A percentile compares a stretch with the other conserved stretches of the same genome.
phyloP scores from a whole-genome alignment of 2,888 invertebrate genomes.

The Nomada ruficornis region DNA sequence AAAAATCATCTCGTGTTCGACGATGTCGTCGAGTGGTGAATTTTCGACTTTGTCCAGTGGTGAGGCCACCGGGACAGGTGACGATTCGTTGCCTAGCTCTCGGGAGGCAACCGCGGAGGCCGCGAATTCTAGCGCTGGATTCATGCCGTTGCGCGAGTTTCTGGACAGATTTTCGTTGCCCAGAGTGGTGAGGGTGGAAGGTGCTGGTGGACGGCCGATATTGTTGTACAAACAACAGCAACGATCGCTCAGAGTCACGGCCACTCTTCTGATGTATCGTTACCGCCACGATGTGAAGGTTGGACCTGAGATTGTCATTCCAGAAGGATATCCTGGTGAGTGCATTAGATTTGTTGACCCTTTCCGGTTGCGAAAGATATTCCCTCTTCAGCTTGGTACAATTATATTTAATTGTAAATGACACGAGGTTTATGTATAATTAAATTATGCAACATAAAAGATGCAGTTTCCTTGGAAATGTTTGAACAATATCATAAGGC shows the following conservation, averaged over 20 bases:
- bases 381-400: too few species aligned
- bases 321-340: constrained; percentile 85
- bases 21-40: constrained; percentile 82
- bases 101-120: constrained; percentile 81
- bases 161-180: constrained; percentile 84
- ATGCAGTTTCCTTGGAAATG: too few species aligned
- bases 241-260: constrained; percentile 81
- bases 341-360: constrained; percentile 18
- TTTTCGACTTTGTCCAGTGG: constrained; percentile 82
- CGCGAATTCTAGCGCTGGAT: constrained; percentile 78
- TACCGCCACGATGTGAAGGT: constrained; percentile 85
- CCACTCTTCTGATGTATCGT: constrained; percentile 84
- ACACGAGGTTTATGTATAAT: too few species aligned
- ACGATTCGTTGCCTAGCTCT: constrained; percentile 81
- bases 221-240: constrained; percentile 83
- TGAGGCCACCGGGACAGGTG: constrained; percentile 81
- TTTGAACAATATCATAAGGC: too few species aligned
- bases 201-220: constrained; percentile 84
- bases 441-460: too few species aligned
- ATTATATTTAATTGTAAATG: too few species aligned
- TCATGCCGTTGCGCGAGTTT: constrained; percentile 82
- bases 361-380: background rate
- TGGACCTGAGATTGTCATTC: constrained; percentile 85
- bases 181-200: constrained; percentile 82
- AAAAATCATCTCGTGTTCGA: constrained; percentile 18